These are phyloP conservation scores for Bufo gargarizans DNA, from an alignment of 2,113 vertebrate genomes.

Conservation along the genomic window DNA sequence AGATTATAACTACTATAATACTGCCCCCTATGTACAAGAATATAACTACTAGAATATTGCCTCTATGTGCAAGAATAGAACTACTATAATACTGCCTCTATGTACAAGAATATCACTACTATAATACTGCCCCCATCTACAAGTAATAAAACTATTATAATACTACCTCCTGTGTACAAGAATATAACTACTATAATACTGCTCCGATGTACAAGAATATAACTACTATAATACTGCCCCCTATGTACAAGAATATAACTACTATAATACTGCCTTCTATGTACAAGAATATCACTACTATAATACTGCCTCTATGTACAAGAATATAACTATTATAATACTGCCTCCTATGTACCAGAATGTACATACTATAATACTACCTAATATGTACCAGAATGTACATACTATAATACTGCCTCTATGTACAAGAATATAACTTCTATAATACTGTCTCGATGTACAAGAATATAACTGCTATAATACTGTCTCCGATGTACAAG, in stretches of 20 bases:
- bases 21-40: background rate
- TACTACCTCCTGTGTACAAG: background rate
- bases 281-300: constrained; percentile 6
- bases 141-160: background rate
- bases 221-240: background rate
- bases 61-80: background rate
- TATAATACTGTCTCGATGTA: background rate
- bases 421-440: background rate
- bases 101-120: constrained; percentile 3
- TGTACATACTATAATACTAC: background rate
- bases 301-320: background rate
- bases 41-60: constrained; percentile 8
- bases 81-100: background rate
- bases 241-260: too few species aligned
- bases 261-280: background rate
- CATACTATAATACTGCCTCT: background rate
- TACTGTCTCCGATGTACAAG: background rate
- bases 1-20: constrained; percentile 3
- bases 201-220: background rate
- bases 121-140: background rate
- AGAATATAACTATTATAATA: constrained; percentile 6
- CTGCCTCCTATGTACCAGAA: background rate
- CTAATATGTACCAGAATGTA: background rate
- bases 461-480: background rate
- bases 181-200: constrained; percentile 11